Base-by-base conservation (phyloP, 64 coral and sea anemone genomes). In the Stichodactyla mertensii region DNA sequence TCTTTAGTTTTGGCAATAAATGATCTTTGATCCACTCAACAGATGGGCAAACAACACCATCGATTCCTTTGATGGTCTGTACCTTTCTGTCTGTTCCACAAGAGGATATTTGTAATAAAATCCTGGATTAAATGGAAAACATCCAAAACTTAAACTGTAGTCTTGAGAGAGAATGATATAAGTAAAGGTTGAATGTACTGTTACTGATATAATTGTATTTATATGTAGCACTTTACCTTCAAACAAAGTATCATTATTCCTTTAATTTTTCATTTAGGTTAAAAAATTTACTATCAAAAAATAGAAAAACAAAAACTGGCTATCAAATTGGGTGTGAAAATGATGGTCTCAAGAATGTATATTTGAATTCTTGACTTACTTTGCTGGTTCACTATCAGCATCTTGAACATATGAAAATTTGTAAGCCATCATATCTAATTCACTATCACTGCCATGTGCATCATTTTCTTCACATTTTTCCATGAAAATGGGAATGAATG, bases 1-100 rank as follows among this genome's bases (percentile, higher is more conserved):
- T 92, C 53, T 82, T 88, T 5, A 99, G 64, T 62, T 99, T 99
- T 60, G 93, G 92, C 69, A 99, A 74, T 4, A 99, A 88, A 45
- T 71, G 84, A 64, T 89, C 78, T 61, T 91, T 85, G 7, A 99
- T 83, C 97, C 97, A 99, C 55, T 90, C 59, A 13, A 95, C 18
- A 83, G 93, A 89, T 5, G 97, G 93, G 80, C 93, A 95, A 64
- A 86, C 83, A 57, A 92, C 69, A 27, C 91, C 90, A 90, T 99
- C 86, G 4, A 55, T 18, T 61, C 61, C 57, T 10, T 59, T 60
- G 16, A 0, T 82, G 7, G 83, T 78, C 61, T 74, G 56, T 77
- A 52, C 6, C 16, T 1, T 11, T 81, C 51, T 81, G 16, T 52
- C 2, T 16, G 11, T 26, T 64, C 4, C 55, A 64, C 14, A 64